phyloP scores from a whole-genome alignment of 2,113 vertebrate genomes.

The Lophotis ruficrista region DNA sequence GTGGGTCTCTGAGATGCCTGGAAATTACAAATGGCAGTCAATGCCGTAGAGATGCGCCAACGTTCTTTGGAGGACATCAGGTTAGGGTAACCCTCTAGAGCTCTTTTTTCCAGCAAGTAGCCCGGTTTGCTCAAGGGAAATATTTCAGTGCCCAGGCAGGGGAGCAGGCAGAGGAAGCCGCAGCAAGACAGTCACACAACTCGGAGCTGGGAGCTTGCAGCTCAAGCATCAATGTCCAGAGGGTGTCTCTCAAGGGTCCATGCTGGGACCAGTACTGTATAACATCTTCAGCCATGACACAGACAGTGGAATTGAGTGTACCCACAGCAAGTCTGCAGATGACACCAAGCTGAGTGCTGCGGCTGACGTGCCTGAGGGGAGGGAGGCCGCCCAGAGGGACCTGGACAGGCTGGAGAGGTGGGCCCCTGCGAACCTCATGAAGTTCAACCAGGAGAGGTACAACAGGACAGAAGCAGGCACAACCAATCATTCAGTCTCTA shows the following conservation, averaged over 20 bases:
- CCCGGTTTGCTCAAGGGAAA: neutral
- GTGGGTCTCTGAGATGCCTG: neutral
- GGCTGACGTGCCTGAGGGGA: too few species aligned
- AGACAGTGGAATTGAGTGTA: too few species aligned
- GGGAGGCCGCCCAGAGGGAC: too few species aligned
- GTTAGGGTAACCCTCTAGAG: neutral
- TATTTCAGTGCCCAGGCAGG: fast-evolving
- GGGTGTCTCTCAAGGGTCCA: too few species aligned
- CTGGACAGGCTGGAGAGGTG: too few species aligned
- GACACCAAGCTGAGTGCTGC: too few species aligned
- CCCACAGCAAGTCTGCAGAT: too few species aligned
- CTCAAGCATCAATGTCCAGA: neutral
- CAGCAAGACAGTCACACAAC: neutral
- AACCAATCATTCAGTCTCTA: neutral
- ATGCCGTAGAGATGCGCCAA: neutral
- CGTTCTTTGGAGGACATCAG: neutral
- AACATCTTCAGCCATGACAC: too few species aligned
- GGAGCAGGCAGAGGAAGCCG: neutral
- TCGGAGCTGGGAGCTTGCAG: neutral
- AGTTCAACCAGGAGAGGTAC: neutral
- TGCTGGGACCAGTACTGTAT: too few species aligned
- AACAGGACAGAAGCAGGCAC: neutral
- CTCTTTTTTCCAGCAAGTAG: neutral
- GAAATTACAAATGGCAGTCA: neutral
- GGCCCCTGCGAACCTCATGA: too few species aligned